phyloP scores from a whole-genome alignment of 2,113 vertebrate species.

The Abramis brama region DNA sequence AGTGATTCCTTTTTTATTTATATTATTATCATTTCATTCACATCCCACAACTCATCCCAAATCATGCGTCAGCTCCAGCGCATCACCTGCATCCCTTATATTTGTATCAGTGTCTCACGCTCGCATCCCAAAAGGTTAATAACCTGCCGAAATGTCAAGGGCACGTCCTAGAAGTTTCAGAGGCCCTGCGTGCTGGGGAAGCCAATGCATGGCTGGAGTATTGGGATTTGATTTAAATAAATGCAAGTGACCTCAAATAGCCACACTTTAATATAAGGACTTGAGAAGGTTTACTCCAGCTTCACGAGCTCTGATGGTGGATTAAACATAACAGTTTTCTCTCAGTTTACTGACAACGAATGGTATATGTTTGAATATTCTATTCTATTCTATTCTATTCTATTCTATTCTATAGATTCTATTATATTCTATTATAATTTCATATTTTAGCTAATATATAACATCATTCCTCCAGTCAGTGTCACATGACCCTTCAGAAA shows the following conservation, averaged over 20 bases:
- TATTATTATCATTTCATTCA: slow-evolving; percentile 62
- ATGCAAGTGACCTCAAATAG: slow-evolving; percentile 61
- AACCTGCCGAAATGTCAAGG: slow-evolving; percentile 75
- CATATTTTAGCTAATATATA: no score
- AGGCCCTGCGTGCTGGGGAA: slow-evolving; percentile 60
- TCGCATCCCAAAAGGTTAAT: slow-evolving; percentile 73
- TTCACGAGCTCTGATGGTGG: neutral
- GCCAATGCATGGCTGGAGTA: slow-evolving; percentile 58
- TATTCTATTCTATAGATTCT: no score
- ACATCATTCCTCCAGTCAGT: neutral
- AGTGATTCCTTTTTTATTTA: slow-evolving; percentile 56
- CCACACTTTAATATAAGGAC: slow-evolving; percentile 5
- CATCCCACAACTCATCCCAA: slow-evolving; percentile 41
- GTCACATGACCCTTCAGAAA: neutral
- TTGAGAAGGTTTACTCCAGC: neutral
- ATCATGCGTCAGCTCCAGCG: slow-evolving; percentile 55
- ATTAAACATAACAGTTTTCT: neutral
- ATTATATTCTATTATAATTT: no score
- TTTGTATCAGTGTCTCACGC: slow-evolving; percentile 39
- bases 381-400: no score
- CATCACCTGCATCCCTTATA: slow-evolving; percentile 64
- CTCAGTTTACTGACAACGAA: no score
- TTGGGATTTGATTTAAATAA: slow-evolving; percentile 76
- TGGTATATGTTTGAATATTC: neutral
- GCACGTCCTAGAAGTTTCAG: slow-evolving; percentile 64